These are phyloP conservation scores for Boloria euphrosyne DNA, from an alignment of 2,888 invertebrate genomes.

Conservation along the genomic window DNA sequence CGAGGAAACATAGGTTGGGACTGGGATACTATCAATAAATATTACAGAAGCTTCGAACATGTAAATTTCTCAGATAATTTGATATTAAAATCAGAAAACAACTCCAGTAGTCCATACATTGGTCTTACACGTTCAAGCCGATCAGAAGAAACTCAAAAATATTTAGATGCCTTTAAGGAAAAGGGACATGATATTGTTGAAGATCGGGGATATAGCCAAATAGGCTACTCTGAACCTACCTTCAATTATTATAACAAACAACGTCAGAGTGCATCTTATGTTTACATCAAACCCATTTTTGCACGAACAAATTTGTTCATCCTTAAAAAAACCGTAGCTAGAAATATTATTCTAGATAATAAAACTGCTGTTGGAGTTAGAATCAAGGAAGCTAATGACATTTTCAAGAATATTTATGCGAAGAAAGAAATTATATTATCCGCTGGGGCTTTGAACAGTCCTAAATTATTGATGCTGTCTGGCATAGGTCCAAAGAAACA, in stretches of 20 bases:
- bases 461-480: conserved; percentile 61
- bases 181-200: conserved; percentile 50
- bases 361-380: conserved; percentile 32
- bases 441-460: conserved; percentile 58
- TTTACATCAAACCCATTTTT: conserved; percentile 53
- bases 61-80: conserved; percentile 42
- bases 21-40: conserved; percentile 52
- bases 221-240: conserved; percentile 51
- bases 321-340: conserved; percentile 52
- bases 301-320: conserved; percentile 54
- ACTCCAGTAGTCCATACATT: conserved; percentile 51
- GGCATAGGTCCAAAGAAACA: conserved; percentile 59
- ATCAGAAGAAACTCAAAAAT: conserved; percentile 60
- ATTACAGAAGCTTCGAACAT: conserved; percentile 57
- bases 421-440: conserved; percentile 58
- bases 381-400: conserved; percentile 27
- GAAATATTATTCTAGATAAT: conserved; percentile 51
- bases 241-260: conserved; percentile 46
- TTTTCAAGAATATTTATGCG: conserved; percentile 40
- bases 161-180: conserved; percentile 53
- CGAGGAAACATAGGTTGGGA: conserved; percentile 79
- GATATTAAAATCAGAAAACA: conserved; percentile 51
- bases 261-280: conserved; percentile 53
- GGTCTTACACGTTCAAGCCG: conserved; percentile 54
- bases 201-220: conserved; percentile 55